A percentile compares a stretch with the other conserved stretches of the same genome.
These are phyloP conservation scores for Clistopyga incitator DNA, from an alignment of 2,888 invertebrate genomes.

Conservation along the genomic window DNA sequence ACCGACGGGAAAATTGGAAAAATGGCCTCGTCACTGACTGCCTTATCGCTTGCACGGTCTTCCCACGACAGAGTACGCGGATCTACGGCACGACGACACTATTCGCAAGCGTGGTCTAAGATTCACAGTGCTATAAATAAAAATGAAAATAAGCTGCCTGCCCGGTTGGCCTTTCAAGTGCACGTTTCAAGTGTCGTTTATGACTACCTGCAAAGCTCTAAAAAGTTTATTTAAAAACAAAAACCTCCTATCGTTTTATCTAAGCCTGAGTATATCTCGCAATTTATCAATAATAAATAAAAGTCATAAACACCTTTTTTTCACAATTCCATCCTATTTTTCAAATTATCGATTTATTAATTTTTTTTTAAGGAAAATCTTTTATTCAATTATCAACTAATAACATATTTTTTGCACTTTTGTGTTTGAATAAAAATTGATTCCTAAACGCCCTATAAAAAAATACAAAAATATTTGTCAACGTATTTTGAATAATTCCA, in stretches of 20 bases:
- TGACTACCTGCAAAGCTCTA: background rate
- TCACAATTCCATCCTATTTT: background rate
- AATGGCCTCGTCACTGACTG: slow-evolving; percentile 7
- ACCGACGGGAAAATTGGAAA: slow-evolving; percentile 14
- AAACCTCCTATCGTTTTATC: background rate
- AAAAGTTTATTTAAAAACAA: slow-evolving; percentile 5
- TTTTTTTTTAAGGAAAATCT: no score
- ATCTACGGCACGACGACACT: slow-evolving; percentile 30
- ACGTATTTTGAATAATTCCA: no score
- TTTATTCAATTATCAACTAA: background rate
- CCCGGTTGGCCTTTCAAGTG: slow-evolving; percentile 49
- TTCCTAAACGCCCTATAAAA: background rate
- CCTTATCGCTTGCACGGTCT: slow-evolving; percentile 19
- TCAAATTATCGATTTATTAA: no score
- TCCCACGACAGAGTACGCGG: slow-evolving; percentile 26
- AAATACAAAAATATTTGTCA: background rate
- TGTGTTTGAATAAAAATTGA: background rate
- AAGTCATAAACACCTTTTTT: background rate
- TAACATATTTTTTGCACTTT: slow-evolving; percentile 12
- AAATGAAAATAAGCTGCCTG: slow-evolving; percentile 61
- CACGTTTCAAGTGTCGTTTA: slow-evolving; percentile 3
- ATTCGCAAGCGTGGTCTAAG: slow-evolving; percentile 41
- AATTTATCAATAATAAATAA: background rate
- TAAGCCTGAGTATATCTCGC: no score
- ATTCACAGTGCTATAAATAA: slow-evolving; percentile 59